phyloP scores from a whole-genome alignment of 2,113 vertebrate genomes.

The Forbesichthys agassizii region DNA sequence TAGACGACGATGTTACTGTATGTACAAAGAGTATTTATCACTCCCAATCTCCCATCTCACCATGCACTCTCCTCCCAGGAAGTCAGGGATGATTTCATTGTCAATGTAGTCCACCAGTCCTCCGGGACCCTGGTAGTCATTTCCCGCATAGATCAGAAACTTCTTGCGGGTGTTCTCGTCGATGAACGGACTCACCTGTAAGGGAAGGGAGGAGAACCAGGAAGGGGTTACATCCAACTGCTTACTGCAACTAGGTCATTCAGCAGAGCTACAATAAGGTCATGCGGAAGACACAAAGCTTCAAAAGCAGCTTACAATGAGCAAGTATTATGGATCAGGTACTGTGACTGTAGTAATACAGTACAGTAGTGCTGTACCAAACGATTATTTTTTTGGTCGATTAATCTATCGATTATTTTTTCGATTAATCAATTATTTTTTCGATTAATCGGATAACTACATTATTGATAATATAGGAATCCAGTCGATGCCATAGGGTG shows the following conservation, averaged over 20 bases:
- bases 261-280: too few species aligned
- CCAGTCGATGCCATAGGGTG: too few species aligned
- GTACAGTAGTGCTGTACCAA: too few species aligned
- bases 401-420: too few species aligned
- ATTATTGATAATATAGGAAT: too few species aligned
- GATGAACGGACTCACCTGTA: slow-evolving; percentile 94
- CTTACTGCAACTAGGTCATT: not conserved
- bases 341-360: too few species aligned
- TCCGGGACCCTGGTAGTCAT: slow-evolving; percentile 95
- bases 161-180: slow-evolving; percentile 97
- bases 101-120: slow-evolving; percentile 97
- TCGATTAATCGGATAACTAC: too few species aligned
- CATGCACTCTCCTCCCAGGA: slow-evolving; percentile 95
- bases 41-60: slow-evolving; percentile 67
- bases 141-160: slow-evolving; percentile 97
- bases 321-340: too few species aligned
- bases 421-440: too few species aligned
- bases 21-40: slow-evolving; percentile 2
- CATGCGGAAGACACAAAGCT: too few species aligned
- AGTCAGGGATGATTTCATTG: slow-evolving; percentile 94
- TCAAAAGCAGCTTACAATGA: too few species aligned
- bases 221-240: not conserved
- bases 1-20: not conserved
- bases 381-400: too few species aligned
- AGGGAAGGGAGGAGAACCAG: not conserved